phyloP scores from a whole-genome alignment of 2,888 invertebrate species.

The Apeira syringaria region DNA sequence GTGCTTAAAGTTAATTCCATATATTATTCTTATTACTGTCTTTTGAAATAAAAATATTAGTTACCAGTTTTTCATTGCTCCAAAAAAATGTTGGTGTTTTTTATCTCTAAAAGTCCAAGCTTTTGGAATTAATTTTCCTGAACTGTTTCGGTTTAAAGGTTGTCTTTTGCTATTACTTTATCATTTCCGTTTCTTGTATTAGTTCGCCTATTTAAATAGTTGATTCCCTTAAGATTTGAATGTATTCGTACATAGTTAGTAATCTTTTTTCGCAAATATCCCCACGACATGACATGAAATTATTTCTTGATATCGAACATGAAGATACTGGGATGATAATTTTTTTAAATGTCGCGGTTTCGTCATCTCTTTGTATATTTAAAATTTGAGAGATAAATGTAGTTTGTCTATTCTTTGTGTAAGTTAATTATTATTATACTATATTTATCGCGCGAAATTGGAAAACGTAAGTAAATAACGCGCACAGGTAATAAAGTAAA shows the following conservation, averaged over 20 bases:
- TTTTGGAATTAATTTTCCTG: too few relatives aligned
- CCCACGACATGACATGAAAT: not conserved
- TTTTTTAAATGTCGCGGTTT: not conserved
- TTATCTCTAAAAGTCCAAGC: too few relatives aligned
- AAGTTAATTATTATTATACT: conserved; percentile 17
- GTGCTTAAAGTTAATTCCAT: too few relatives aligned
- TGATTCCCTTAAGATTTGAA: too few relatives aligned
- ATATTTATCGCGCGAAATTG: conserved; percentile 26
- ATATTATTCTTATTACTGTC: too few relatives aligned
- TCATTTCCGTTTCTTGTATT: too few relatives aligned
- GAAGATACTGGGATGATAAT: not conserved
- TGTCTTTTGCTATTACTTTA: too few relatives aligned
- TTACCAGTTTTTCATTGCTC: too few relatives aligned
- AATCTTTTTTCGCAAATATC: not conserved
- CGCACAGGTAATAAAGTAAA: conserved; percentile 32
- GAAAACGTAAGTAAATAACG: conserved; percentile 28
- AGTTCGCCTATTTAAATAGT: too few relatives aligned
- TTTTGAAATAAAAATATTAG: too few relatives aligned
- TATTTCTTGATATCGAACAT: not conserved
- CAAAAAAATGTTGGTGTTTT: too few relatives aligned
- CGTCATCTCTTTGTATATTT: conserved; percentile 6
- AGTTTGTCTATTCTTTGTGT: conserved; percentile 26
- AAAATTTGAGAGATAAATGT: conserved; percentile 11
- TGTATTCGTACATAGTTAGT: not conserved
- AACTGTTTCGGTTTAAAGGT: too few relatives aligned